Percentiles rank a stretch among this genome's conserved stretches.
Conservation (phyloP, 2,797 vertebrate species). For the Gephyroberyx darwinii region DNA sequence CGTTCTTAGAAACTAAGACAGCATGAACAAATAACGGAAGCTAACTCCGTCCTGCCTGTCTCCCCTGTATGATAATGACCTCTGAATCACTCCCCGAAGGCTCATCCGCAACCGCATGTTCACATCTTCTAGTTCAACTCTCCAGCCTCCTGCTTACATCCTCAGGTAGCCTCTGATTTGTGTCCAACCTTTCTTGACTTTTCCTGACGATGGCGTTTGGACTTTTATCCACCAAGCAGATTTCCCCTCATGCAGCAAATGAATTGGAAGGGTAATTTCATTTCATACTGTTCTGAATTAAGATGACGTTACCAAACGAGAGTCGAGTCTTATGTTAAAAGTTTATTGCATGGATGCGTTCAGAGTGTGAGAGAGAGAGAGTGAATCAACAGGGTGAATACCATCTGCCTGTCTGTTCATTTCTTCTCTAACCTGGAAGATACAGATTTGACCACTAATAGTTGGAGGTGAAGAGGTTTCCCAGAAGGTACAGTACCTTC, state of each 20-base stretch:
- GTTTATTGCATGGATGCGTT: no score
- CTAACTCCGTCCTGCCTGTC: constrained; percentile 59
- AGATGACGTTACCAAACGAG: no score
- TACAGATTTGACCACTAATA: no score
- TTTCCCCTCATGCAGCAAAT: background rate
- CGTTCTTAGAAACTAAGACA: constrained; percentile 10
- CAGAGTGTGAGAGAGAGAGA: no score
- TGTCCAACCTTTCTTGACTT: background rate
- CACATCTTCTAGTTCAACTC: constrained; percentile 31
- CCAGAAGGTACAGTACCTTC: no score
- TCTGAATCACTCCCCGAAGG: constrained; percentile 80
- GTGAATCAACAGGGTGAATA: no score
- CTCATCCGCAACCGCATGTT: constrained; percentile 41
- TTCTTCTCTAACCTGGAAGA: no score
- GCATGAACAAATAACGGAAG: constrained; percentile 47
- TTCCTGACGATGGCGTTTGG: background rate
- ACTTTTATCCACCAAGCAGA: background rate
- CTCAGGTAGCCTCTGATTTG: constrained; percentile 25
- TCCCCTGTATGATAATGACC: constrained; percentile 77
- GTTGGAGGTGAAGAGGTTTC: no score
- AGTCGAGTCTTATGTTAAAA: no score
- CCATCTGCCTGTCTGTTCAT: no score
- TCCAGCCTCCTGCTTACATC: constrained; percentile 35
- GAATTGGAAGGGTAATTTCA: no score
- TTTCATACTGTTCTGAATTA: no score